A percentile compares a stretch with the other conserved stretches of the same genome.
Evolutionary conservation across 2,113 vertebrate genomes (phyloP).

Genomic region (Dicaeum eximium): DNA sequence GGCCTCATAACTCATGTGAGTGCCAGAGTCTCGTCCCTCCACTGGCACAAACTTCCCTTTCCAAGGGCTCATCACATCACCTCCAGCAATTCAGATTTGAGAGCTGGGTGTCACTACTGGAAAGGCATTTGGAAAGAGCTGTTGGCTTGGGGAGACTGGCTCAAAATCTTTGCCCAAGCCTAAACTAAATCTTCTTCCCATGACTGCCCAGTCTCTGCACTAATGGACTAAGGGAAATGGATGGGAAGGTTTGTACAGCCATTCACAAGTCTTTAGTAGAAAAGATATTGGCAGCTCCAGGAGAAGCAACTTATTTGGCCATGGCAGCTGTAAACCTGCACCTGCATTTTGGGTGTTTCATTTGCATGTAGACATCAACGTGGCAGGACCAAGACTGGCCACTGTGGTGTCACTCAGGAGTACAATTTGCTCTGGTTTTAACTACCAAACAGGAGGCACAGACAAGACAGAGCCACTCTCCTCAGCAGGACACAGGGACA

Average conservation of each 20-base stretch:
- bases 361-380: rapidly evolving
- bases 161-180: background rate
- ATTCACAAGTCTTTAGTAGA: background rate
- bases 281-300: background rate
- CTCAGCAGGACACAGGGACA: background rate
- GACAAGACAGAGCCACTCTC: background rate
- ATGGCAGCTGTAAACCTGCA: background rate
- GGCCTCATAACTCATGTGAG: rapidly evolving
- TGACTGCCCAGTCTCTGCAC: background rate
- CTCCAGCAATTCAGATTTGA: background rate
- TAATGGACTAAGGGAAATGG: background rate
- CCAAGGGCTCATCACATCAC: background rate
- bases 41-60: background rate
- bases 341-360: background rate
- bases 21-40: background rate
- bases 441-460: background rate
- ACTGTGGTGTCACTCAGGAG: background rate
- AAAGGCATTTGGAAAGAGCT: background rate
- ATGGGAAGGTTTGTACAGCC: background rate
- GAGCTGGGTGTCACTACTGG: background rate
- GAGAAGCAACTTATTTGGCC: background rate
- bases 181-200: background rate
- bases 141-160: background rate
- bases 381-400: background rate
- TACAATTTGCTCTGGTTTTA: background rate